These are phyloP conservation scores for Fundulus diaphanus DNA, from an alignment of 2,797 vertebrate species.

Conservation along the genomic window DNA sequence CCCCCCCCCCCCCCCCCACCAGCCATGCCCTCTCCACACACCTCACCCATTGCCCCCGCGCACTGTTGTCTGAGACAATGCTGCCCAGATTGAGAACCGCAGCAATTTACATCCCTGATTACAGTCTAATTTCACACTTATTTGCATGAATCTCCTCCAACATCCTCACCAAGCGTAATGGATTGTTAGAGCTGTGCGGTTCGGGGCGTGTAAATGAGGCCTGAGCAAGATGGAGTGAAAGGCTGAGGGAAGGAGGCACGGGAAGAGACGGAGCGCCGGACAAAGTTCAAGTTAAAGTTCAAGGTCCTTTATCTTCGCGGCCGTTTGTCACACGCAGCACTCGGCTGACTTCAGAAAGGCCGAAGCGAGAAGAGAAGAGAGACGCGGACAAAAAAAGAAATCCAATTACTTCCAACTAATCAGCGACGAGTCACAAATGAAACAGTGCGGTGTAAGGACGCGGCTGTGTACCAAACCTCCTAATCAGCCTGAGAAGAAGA, in stretches of 20 bases:
- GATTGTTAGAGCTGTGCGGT: slow-evolving; percentile 53
- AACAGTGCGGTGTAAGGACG: slow-evolving; percentile 44
- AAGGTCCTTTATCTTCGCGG: slow-evolving; percentile 62
- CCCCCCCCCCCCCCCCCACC: neutral
- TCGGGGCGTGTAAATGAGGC: slow-evolving; percentile 52
- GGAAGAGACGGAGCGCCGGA: slow-evolving; percentile 47
- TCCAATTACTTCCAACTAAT: slow-evolving; percentile 68
- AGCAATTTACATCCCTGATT: slow-evolving; percentile 79
- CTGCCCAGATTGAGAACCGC: slow-evolving; percentile 52
- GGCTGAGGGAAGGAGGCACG: slow-evolving; percentile 1
- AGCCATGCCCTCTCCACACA: slow-evolving; percentile 13
- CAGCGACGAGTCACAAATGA: slow-evolving; percentile 65
- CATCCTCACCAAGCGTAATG: slow-evolving; percentile 63
- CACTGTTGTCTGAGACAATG: slow-evolving; percentile 42
- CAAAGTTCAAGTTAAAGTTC: slow-evolving; percentile 73
- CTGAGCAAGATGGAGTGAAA: slow-evolving; percentile 45
- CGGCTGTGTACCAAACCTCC: slow-evolving; percentile 37
- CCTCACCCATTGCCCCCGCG: slow-evolving; percentile 45
- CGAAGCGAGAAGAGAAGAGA: slow-evolving; percentile 22
- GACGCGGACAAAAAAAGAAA: slow-evolving; percentile 39
- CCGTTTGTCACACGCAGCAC: slow-evolving; percentile 43
- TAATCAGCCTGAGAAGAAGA: slow-evolving; percentile 57
- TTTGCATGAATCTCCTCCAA: slow-evolving; percentile 71
- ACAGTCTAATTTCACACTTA: slow-evolving; percentile 75
- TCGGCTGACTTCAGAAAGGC: slow-evolving; percentile 49